Base-by-base conservation (phyloP, 2,113 vertebrate species). In the Coryphaenoides rupestris region DNA sequence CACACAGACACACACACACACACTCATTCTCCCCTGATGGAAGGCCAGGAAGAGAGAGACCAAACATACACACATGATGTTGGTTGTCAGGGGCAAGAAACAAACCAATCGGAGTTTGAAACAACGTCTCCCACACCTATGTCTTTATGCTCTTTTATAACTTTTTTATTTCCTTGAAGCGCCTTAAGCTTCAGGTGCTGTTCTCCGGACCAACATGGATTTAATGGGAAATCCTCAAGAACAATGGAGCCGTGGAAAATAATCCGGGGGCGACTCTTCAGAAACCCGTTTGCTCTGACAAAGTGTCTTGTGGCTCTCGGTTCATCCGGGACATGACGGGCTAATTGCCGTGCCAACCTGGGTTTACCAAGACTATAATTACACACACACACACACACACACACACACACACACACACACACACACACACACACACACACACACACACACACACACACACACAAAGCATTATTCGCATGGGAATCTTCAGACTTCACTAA, bases 351-450 rank as follows among this genome's bases (percentile, higher is more conserved):
- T 65, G 69, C 58, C 65, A 85, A 75, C 77, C 78, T 65, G 65
- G 79, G 65, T 72, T 79, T 72, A 58, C 65, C 68, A 62, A 67
- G 65, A 72, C 67, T 84, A 57, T 85, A 82, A 85, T 89, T 84
- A 86, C 50, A 46, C 68, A 55, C 66, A 57, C 7, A 17, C 21
- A 40, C 60, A 26, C 45, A 46, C 45, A 76, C 33, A 76, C 63
- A 64, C 19, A 55, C 21, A 75, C 47, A 74, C 65, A 60, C 14
- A 60, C 63, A 23, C 74, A 78, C 76, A 72, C 84, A 82, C 68
- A 54, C 28, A 21, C 22, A 70, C 74, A 80, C 78, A 83, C 33
- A 76, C 63, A 64, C 19, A 55, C 21, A 75, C 47, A 74, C 65
- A 60, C 14, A 60, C 63, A 23, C 74, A 78, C 76, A 72, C 84